phyloP scores from a whole-genome alignment of 2,113 vertebrate genomes.

The Dascyllus trimaculatus region DNA sequence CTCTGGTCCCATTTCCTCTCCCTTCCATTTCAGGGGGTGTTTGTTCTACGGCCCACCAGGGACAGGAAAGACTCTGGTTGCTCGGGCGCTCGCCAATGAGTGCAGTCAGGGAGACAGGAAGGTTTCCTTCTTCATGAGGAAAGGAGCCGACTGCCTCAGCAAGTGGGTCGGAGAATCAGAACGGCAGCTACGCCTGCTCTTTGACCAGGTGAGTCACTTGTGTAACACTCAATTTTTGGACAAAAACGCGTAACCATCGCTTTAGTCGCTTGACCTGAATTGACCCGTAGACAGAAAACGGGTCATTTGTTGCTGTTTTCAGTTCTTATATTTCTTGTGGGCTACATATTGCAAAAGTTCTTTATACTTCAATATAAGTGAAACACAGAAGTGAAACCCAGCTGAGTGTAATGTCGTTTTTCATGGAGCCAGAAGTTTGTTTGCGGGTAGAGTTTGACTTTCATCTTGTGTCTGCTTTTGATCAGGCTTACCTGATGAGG shows the following conservation, averaged over 20 bases:
- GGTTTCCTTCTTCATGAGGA: constrained; percentile 99
- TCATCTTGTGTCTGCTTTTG: neutral
- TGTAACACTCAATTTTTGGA: neutral
- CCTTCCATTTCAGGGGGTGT: constrained; percentile 90
- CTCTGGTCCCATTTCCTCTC: neutral
- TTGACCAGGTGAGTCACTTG: constrained; percentile 96
- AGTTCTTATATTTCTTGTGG: no score
- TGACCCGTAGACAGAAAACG: neutral
- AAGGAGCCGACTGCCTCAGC: constrained; percentile 99
- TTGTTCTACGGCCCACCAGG: constrained; percentile 98
- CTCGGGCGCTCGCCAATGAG: constrained; percentile 97
- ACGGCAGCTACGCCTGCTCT: constrained; percentile 97
- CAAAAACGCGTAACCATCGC: neutral
- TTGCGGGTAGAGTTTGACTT: neutral
- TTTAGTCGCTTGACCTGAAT: neutral
- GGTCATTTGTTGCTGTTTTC: no score
- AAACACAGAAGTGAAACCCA: neutral
- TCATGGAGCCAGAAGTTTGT: neutral
- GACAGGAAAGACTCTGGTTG: constrained; percentile 98
- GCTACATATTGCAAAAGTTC: no score
- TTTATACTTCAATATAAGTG: neutral
- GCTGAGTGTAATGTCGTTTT: neutral
- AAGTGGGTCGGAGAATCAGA: constrained; percentile 99
- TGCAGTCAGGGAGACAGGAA: constrained; percentile 98
- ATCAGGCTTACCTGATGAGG: constrained; percentile 98